Percentiles rank a stretch among this genome's conserved stretches.
Conservation (phyloP, 2,888 invertebrate genomes). For the Eristalinus aeneus region DNA sequence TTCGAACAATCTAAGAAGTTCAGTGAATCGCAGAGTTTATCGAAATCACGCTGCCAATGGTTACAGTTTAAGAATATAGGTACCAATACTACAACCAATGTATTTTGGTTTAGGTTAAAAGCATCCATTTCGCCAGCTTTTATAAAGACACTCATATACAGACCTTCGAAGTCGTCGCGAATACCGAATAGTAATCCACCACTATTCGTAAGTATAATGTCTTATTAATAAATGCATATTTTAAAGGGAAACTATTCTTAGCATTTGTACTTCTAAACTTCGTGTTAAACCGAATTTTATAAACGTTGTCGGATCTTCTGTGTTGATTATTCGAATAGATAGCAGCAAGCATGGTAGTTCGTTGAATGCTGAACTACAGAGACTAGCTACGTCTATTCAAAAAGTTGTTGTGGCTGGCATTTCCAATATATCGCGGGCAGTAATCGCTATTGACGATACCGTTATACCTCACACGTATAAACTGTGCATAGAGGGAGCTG, state of each 20-base stretch:
- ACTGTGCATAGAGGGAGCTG: conserved; percentile 97
- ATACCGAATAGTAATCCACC: too few relatives aligned
- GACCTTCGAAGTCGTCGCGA: too few relatives aligned
- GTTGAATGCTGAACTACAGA: conserved; percentile 87
- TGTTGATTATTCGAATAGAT: conserved; percentile 86
- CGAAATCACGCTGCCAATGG: too few relatives aligned
- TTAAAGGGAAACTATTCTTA: conserved; percentile 75
- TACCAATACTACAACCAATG: too few relatives aligned
- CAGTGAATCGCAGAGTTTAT: too few relatives aligned
- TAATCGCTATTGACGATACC: conserved; percentile 94
- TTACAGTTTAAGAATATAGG: too few relatives aligned
- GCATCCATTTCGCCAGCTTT: too few relatives aligned
- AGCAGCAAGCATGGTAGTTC: conserved; percentile 83
- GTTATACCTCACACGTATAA: conserved; percentile 86
- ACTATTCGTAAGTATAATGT: conserved; percentile 84
- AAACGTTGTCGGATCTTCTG: conserved; percentile 85
- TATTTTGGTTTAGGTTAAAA: too few relatives aligned
- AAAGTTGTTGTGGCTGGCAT: conserved; percentile 93
- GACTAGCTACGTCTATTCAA: conserved; percentile 89
- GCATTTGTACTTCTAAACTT: conserved; percentile 89
- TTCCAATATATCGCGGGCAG: conserved; percentile 92
- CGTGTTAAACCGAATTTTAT: conserved; percentile 87
- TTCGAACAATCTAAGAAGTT: too few relatives aligned
- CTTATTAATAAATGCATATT: conserved; percentile 4
- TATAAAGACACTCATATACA: too few relatives aligned